Evolutionary conservation across 2,797 vertebrate species (phyloP), one percentile per base, ranked within the genome.

Genomic region (Sebastolobus alascanus): DNA sequence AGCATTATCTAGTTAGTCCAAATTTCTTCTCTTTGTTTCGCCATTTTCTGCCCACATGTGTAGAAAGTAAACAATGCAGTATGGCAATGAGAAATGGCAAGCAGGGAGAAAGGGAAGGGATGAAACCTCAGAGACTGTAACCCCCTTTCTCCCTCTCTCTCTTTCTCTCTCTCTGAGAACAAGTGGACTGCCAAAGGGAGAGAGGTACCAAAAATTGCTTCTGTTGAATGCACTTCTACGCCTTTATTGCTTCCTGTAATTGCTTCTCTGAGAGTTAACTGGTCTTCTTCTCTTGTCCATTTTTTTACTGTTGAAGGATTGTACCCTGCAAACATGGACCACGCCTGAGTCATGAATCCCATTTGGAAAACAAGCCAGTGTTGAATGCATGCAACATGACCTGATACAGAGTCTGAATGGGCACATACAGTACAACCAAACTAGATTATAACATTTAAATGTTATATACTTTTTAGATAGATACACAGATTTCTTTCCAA

Each of bases 231-330:
- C 92, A 93, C 92, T 93, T 94, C 93, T 93, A 84, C 66, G 74
- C 90, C 91, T 93, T 95, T 93, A 95, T 94, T 95, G 92, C 93
- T 94, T 95, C 88, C 92, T 95, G 91, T 94, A 95, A 95, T 94
- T 95, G 93, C 92, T 95, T 96, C 92, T 91, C 87, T 92, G 90
- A 93, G 89, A 92, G 92, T 91, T 90, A 93, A 92, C 92, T 86
- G 87, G 87, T 88, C 90, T 86, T 89, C 86, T 88, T 88, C 85
- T 88, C 84, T 89, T 91, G 87, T 91, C 71, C 85, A 67, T 85
- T 84, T 89, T 84, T 78, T 54, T 40, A 58, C 84, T 73, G 70
- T 75, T 91, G 85, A 92, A 83, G 80, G 65, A 92, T 85, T 88
- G 85, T 79, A 86, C 68, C 72, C 69, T 80, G 83, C 66, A 88